Percentiles rank a stretch among this genome's conserved stretches.
phyloP scores from a whole-genome alignment of 2,797 vertebrate species.

The Aldrovandia affinis region DNA sequence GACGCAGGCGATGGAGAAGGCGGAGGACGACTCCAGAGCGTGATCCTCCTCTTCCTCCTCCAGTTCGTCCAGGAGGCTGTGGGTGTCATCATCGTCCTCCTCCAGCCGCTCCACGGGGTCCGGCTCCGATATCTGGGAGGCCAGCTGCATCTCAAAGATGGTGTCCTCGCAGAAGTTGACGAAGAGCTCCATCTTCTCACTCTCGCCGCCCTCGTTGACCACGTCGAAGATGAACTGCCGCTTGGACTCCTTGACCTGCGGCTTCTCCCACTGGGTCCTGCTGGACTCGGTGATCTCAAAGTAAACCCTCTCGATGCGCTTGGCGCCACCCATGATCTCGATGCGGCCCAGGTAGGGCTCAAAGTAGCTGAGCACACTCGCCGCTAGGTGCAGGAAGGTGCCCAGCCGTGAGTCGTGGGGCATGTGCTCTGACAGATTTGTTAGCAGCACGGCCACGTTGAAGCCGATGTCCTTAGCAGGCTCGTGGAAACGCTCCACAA shows the following conservation, averaged over 20 bases:
- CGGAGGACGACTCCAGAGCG: slow-evolving; percentile 83
- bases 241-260: slow-evolving; percentile 99
- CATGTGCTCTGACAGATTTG: slow-evolving; percentile 98
- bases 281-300: slow-evolving; percentile 98
- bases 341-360: slow-evolving; percentile 94
- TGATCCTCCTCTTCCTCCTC: slow-evolving; percentile 79
- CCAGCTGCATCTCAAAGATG: slow-evolving; percentile 98
- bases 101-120: slow-evolving; percentile 83
- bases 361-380: slow-evolving; percentile 97
- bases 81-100: slow-evolving; percentile 81
- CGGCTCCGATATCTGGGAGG: slow-evolving; percentile 93
- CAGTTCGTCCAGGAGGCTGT: slow-evolving; percentile 71
- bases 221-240: slow-evolving; percentile 98
- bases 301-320: slow-evolving; percentile 97
- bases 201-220: slow-evolving; percentile 96
- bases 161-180: slow-evolving; percentile 99
- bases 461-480: slow-evolving; percentile 98
- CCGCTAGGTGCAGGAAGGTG: slow-evolving; percentile 87
- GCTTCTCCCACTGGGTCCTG: slow-evolving; percentile 98
- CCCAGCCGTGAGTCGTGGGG: slow-evolving; percentile 90
- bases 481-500: slow-evolving; percentile 94
- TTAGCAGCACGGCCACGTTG: slow-evolving; percentile 92
- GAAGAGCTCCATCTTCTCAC: slow-evolving; percentile 98
- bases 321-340: slow-evolving; percentile 97
- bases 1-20: slow-evolving; percentile 86